phyloP scores from a whole-genome alignment of 1,140 invertebrate species.

The Zophobas atratus region DNA sequence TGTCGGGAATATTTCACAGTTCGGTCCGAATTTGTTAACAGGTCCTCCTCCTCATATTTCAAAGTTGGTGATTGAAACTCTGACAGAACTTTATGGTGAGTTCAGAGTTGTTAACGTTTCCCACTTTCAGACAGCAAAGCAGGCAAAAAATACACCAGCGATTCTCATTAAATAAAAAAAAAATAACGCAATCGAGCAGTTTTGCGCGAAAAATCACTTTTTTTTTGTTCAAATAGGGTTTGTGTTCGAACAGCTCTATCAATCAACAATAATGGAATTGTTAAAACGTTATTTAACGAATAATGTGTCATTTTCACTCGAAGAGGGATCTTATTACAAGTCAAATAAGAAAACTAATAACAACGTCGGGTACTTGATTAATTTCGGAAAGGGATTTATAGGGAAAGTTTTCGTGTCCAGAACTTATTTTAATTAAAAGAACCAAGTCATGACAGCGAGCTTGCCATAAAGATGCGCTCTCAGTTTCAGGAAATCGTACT shows the following conservation, averaged over 20 bases:
- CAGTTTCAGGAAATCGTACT: no score
- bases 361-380: constrained; percentile 8
- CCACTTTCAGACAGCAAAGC: no score
- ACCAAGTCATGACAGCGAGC: no score
- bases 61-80: constrained; percentile 17
- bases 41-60: constrained; percentile 2
- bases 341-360: constrained; percentile 19
- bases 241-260: no score
- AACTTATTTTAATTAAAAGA: constrained; percentile 29
- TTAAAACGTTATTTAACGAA: no score
- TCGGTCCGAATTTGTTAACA: constrained; percentile 49
- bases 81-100: constrained; percentile 24
- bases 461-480: no score
- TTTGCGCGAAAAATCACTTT: background rate
- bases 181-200: no score
- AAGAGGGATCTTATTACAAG: background rate
- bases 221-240: background rate
- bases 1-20: constrained; percentile 55
- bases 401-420: constrained; percentile 7
- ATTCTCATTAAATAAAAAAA: no score
- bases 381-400: constrained; percentile 24
- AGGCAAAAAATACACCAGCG: no score
- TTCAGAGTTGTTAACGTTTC: background rate
- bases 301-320: no score
- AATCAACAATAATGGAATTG: no score